Conservation (phyloP, 37 sponge, comb jelly and placozoan genomes). For the Hormiphora californensis region DNA sequence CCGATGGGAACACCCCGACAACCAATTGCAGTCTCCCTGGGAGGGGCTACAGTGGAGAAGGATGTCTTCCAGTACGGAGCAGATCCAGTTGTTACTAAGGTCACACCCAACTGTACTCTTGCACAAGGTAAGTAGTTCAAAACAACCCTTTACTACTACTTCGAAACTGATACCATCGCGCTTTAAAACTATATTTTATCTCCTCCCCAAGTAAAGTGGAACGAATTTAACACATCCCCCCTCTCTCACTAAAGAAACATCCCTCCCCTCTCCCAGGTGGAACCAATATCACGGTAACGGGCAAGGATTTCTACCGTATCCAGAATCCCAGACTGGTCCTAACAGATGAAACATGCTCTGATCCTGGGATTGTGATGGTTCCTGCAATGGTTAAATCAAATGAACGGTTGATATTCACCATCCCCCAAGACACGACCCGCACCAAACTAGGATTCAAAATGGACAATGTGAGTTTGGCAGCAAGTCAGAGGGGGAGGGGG, state of each 20-base stretch:
- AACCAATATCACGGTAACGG: slow-evolving; percentile 12
- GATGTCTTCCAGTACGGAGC: neutral
- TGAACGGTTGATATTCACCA: no score
- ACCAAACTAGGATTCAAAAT: no score
- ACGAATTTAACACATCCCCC: no score
- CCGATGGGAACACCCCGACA: neutral
- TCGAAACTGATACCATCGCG: no score
- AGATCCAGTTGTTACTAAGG: neutral
- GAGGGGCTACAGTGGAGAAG: neutral
- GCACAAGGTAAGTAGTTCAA: neutral
- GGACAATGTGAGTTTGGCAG: slow-evolving; percentile 18
- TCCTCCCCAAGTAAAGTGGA: no score
- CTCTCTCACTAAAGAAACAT: no score
- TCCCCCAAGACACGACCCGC: no score
- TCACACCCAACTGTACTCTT: slow-evolving; percentile 41
- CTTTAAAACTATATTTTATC: no score
- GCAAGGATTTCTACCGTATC: slow-evolving; percentile 10
- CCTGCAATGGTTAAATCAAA: no score
- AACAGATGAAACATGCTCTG: neutral
- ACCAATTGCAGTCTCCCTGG: neutral
- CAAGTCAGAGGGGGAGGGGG: no score
- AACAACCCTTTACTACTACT: no score
- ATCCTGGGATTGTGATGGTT: no score
- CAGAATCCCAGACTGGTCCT: neutral
- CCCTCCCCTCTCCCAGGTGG: slow-evolving; percentile 29